phyloP scores from a whole-genome alignment of 2,888 invertebrate genomes.

The Drosophila histrio region DNA sequence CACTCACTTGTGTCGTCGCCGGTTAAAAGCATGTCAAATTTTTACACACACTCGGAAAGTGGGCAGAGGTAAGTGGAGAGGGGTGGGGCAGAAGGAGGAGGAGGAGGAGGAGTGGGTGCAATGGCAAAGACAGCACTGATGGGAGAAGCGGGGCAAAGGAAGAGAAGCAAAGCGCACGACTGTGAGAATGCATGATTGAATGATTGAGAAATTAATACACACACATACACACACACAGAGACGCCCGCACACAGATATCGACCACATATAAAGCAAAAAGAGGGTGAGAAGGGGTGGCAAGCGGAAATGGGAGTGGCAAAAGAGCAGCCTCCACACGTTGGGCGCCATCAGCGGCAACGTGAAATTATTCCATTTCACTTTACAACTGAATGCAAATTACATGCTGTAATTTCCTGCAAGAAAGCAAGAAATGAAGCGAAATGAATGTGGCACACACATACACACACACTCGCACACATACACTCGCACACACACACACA shows the following conservation, averaged over 20 bases:
- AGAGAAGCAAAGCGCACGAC: slow-evolving; percentile 32
- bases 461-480: slow-evolving; percentile 22
- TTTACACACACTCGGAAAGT: slow-evolving; percentile 61
- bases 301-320: too few species aligned
- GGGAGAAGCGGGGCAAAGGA: not conserved
- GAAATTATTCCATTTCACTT: slow-evolving; percentile 79
- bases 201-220: slow-evolving; percentile 77
- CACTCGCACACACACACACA: slow-evolving; percentile 6
- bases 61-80: slow-evolving; percentile 2
- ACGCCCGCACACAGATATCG: slow-evolving; percentile 19
- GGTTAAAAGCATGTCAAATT: slow-evolving; percentile 78
- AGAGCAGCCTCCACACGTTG: slow-evolving; percentile 27
- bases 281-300: not conserved
- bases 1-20: slow-evolving; percentile 45
- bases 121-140: not conserved
- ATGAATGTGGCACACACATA: slow-evolving; percentile 72
- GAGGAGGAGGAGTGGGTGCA: not conserved
- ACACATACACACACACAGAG: slow-evolving; percentile 30
- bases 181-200: slow-evolving; percentile 75
- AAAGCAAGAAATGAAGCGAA: slow-evolving; percentile 78
- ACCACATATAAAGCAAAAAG: slow-evolving; percentile 32
- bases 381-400: slow-evolving; percentile 78
- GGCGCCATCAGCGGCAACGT: slow-evolving; percentile 67
- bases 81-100: not conserved
- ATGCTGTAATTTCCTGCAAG: slow-evolving; percentile 79